Base-by-base conservation (phyloP, 2,888 invertebrate genomes). In the Spatulosminthurus flaviceps region DNA sequence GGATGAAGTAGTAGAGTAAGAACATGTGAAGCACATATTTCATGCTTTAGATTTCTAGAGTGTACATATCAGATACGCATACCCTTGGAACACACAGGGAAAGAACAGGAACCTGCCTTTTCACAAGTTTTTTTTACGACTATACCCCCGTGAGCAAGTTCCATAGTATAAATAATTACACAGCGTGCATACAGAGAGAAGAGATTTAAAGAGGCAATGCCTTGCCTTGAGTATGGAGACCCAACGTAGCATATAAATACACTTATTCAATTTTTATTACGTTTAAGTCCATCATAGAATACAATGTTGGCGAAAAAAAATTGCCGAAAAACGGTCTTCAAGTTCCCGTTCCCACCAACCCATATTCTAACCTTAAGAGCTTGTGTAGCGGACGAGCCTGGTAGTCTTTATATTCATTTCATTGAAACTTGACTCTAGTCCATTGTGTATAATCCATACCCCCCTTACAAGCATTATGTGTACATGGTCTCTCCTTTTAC, bases 391-490 rank as follows among this genome's bases (percentile, higher is more conserved):
- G 76, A n/a, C 22, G 61, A n/a, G 43, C 67, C 29, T n/a, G n/a
- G n/a, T n/a, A 42, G 34, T 21, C 64, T 11, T 60, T 42, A 34
- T 75, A 76, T 24, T 51, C 70, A 70, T 70, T 41, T 67, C 51
- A 66, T 66, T 78, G 78, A 72, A 78, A 78, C 78, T 78, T 78
- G 78, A 78, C 73, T 78, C 78, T 61, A 19, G 41, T 64, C 72
- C 43, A 77, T 77, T 77, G 77, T 77, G 29, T 42, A n/a, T n/a
- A 4, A 24, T 26, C 75, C 60, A 13, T 41, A 41, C 43, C 61
- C 70, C n/a, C 71, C 67, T 77, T 26, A 19, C 41, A 28, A 21
- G 24, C 28, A 77, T 60, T 61, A 61, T 34, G n/a, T n/a, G n/a
- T n/a, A n/a, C 16, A 24, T 42, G 1, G 5, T 5, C 7, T 73